A percentile compares a stretch with the other conserved stretches of the same genome.
phyloP scores from a whole-genome alignment of 2,888 invertebrate species.

The Eledona agricola region DNA sequence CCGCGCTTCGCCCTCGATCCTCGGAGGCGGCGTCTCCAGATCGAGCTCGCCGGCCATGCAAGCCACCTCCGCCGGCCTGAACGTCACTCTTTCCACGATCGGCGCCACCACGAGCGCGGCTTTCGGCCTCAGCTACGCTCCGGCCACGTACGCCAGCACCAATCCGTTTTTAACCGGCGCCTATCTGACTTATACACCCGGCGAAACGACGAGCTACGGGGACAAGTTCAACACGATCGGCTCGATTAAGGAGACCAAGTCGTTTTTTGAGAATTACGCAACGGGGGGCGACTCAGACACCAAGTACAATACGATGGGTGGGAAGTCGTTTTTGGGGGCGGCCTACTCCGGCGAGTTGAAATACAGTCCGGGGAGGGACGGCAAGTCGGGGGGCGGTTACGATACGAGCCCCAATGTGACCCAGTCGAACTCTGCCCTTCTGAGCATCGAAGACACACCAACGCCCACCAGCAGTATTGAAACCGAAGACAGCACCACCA shows the following conservation, averaged over 20 bases:
- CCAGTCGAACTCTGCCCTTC: conserved; percentile 47
- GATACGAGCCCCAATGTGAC: conserved; percentile 53
- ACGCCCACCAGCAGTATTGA: conserved; percentile 69
- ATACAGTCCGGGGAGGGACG: conserved; percentile 50
- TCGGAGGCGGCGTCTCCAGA: conserved; percentile 51
- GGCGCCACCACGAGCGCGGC: conserved; percentile 54
- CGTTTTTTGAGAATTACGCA: conserved; percentile 56
- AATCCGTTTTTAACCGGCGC: conserved; percentile 69
- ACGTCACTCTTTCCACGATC: conserved; percentile 65
- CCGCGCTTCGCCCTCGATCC: conserved; percentile 62
- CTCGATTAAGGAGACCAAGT: conserved; percentile 52
- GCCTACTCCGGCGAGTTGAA: conserved; percentile 53
- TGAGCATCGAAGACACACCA: conserved; percentile 64
- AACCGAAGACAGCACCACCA: conserved; percentile 67
- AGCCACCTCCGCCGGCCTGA: conserved; percentile 70
- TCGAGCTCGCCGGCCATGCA: conserved; percentile 62
- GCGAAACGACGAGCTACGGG: conserved; percentile 46
- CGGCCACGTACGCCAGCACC: conserved; percentile 64
- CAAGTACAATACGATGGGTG: conserved; percentile 55
- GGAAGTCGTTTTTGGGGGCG: conserved; percentile 54
- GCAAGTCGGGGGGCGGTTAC: conserved; percentile 45
- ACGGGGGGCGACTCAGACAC: conserved; percentile 49
- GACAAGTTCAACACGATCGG: conserved; percentile 61
- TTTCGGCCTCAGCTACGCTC: conserved; percentile 50
- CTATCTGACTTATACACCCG: conserved; percentile 59